phyloP scores from a whole-genome alignment of 2,113 vertebrate species.

The Eulemur macaco region DNA sequence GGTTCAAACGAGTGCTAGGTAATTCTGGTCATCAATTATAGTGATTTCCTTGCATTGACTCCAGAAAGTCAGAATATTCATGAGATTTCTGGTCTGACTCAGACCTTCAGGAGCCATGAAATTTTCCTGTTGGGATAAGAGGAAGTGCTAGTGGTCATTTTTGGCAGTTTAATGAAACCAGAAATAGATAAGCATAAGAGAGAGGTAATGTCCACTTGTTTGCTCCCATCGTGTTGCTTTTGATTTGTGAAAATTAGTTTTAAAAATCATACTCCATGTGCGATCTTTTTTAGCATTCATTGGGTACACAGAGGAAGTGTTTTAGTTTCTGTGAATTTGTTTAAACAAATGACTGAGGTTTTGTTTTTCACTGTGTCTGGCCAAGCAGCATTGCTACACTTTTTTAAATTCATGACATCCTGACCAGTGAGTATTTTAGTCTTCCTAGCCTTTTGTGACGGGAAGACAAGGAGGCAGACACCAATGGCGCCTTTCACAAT shows the following conservation, averaged over 20 bases:
- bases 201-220: not conserved
- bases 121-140: not conserved
- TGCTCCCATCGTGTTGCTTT: not conserved
- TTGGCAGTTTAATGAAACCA: not conserved
- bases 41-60: constrained; percentile 6
- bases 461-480: constrained; percentile 35
- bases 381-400: not conserved
- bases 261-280: not conserved
- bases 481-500: constrained; percentile 59
- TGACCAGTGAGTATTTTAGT: not conserved
- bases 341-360: constrained; percentile 42
- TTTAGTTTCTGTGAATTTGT: constrained; percentile 22
- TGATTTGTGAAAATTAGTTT: not conserved
- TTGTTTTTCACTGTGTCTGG: not conserved
- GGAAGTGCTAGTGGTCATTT: not conserved
- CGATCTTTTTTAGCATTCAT: not conserved
- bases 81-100: constrained; percentile 32
- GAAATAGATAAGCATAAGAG: not conserved
- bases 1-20: not conserved
- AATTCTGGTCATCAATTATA: not conserved
- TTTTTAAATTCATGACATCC: constrained; percentile 7
- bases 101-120: constrained; percentile 34
- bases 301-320: not conserved
- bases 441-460: constrained; percentile 25
- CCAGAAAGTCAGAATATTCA: constrained; percentile 56